phyloP scores from a whole-genome alignment of 2,888 invertebrate species.

The Choristoneura rosaceana region DNA sequence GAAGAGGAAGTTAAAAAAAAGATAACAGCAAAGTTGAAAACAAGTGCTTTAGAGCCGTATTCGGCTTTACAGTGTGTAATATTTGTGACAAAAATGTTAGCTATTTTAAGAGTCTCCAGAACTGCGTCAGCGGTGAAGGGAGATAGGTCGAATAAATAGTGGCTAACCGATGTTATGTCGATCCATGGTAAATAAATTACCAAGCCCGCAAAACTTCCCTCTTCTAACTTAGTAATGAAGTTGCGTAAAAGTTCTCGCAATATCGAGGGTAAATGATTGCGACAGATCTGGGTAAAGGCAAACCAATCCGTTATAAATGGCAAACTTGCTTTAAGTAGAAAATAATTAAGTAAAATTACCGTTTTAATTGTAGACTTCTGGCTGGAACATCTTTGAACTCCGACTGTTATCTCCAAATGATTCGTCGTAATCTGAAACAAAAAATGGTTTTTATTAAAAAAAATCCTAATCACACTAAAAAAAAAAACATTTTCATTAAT shows the following conservation, averaged over 20 bases:
- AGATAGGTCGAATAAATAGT: background rate
- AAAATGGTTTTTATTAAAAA: background rate
- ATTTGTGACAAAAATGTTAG: background rate
- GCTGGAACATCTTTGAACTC: background rate
- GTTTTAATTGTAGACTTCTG: background rate
- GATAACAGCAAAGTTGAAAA: background rate
- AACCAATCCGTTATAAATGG: background rate
- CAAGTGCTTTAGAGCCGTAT: background rate
- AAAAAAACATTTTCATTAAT: background rate
- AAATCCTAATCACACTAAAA: background rate
- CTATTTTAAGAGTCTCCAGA: background rate
- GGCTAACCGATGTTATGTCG: background rate
- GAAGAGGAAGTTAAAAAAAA: conserved; percentile 5
- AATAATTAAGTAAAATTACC: background rate
- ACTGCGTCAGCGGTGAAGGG: background rate
- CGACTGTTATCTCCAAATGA: background rate
- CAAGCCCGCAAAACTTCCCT: conserved; percentile 46
- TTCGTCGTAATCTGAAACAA: conserved; percentile 10
- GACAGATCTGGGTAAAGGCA: background rate
- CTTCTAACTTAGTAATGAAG: conserved; percentile 47
- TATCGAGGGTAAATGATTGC: conserved; percentile 32
- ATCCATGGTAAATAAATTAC: conserved; percentile 21
- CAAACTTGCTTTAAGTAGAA: background rate
- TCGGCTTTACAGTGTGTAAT: background rate
- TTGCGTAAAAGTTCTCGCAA: conserved; percentile 44